phyloP scores from a whole-genome alignment of 2,888 invertebrate genomes.

The Bursaphelenchus okinawaensis region DNA sequence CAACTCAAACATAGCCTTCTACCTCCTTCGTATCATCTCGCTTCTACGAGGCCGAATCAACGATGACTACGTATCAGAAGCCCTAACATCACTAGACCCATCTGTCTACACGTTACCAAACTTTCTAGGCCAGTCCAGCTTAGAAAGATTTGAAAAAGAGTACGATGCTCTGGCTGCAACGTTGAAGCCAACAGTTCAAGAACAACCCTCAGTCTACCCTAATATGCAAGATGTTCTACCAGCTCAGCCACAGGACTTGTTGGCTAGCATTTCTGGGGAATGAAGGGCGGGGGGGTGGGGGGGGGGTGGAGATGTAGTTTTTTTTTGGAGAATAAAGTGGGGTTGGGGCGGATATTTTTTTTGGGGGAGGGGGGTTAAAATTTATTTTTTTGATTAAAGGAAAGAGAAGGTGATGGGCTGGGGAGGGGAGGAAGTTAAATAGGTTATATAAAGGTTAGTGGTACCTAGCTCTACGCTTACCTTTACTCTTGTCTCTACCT shows the following conservation, averaged over 20 bases:
- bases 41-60: neutral
- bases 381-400: no score
- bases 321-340: no score
- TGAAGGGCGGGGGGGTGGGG: neutral
- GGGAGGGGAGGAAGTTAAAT: no score
- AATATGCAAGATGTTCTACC: neutral
- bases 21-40: neutral
- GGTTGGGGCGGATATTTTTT: no score
- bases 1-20: neutral
- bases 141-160: neutral
- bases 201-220: neutral
- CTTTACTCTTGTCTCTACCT: no score
- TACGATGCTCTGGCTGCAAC: neutral
- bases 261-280: neutral
- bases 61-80: neutral
- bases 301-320: neutral
- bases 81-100: neutral
- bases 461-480: no score
- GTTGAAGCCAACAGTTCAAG: neutral
- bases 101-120: neutral
- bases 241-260: neutral
- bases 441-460: no score
- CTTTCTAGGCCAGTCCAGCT: neutral
- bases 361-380: no score
- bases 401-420: no score